Base-by-base conservation (phyloP, 1,140 invertebrate species). In the Aphelenchoides avenae region DNA sequence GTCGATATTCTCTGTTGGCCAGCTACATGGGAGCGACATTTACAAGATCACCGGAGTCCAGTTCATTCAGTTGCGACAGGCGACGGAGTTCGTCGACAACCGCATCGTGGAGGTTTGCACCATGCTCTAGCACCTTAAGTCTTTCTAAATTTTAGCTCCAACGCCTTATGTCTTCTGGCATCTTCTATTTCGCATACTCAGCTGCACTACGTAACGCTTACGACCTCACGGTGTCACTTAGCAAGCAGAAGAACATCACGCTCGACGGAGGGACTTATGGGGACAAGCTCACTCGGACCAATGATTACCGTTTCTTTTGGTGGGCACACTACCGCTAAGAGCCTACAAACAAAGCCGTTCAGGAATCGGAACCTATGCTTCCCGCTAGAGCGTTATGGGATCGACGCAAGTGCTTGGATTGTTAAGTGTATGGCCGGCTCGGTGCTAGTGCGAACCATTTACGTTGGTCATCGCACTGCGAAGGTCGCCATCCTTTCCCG, bases 401-500 rank as follows among this genome's bases (percentile, higher is more conserved):
- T 75, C 13, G 46, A 71, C 37, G 47, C 70, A 22, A 42, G 53
- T 34, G 31, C 65, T 20, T 75, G 73, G 73, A 36, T 72, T 20
- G 44, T 74, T 5, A 56, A 64, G 26, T 74, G 70, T 51, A 77
- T 77, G 56, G 68, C 68, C 41, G 73, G 73, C 13, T 71, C 64
- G 13, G 72, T 75, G n/a, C 51, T 75, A 15, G 47, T 75, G 20
- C 47, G 68, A 47, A 76, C 66, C 3, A 69, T 75, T 44, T 75
- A 75, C 50, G 75, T 77, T n/a, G 75, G 72, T 24, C 65, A 72
- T 48, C 43, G 54, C 30, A 68, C 67, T 20, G 72, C 54, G 5
- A 85, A 89, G 71, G 89, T 91, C 2, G 89, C 89, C 6, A 84
- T 99, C 18, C 86, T 98, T 51, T 98, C 94, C 9, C 82, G 95